Evolutionary conservation across 2,113 vertebrate species (phyloP).

Genomic region (Actinemys pallida): DNA sequence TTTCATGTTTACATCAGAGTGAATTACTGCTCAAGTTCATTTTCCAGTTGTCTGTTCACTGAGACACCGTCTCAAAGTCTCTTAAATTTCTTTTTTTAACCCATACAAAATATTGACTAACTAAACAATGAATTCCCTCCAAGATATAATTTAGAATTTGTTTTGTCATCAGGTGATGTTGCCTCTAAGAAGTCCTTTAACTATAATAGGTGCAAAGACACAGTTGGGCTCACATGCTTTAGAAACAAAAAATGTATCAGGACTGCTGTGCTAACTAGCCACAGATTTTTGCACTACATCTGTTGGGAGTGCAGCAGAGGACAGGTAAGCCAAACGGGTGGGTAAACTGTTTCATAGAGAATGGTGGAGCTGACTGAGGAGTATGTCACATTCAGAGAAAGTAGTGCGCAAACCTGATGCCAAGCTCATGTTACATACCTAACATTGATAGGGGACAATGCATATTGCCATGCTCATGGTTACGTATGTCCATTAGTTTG

Average conservation of each 20-base stretch:
- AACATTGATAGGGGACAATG: not conserved
- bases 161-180: not conserved
- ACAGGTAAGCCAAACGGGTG: not conserved
- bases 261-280: not conserved
- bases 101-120: not conserved
- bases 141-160: not conserved
- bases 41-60: not conserved
- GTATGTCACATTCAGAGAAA: not conserved
- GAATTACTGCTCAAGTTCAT: conserved; percentile 11
- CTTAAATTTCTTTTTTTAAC: not conserved
- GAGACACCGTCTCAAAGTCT: not conserved
- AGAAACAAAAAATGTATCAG: not conserved
- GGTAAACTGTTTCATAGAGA: not conserved
- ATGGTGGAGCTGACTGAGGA: not conserved
- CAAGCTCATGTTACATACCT: not conserved
- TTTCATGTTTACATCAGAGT: conserved; percentile 18
- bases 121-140: not conserved
- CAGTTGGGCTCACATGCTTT: not conserved
- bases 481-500: not conserved
- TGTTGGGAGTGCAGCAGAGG: not conserved
- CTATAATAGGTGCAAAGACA: not conserved
- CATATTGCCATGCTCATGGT: not conserved
- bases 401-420: not conserved
- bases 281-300: not conserved
- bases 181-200: not conserved